Conservation (phyloP, 2,113 vertebrate genomes). For the Perognathus longimembris region DNA sequence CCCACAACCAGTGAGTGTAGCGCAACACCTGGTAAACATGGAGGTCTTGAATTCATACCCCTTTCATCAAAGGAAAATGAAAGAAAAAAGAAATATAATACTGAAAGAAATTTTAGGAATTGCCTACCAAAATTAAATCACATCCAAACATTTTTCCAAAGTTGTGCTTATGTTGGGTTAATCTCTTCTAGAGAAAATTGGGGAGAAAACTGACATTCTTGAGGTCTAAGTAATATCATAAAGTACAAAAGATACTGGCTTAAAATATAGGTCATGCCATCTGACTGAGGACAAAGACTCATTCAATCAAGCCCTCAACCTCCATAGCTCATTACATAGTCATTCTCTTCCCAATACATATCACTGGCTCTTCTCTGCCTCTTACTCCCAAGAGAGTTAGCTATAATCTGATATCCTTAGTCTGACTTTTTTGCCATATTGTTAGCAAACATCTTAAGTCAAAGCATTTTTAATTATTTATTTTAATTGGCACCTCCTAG, state of each 20-base stretch:
- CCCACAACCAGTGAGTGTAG: too few relatives aligned
- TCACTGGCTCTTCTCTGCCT: neutral
- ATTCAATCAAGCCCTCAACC: neutral
- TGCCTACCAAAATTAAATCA: conserved; percentile 4
- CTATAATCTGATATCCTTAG: neutral
- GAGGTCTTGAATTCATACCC: too few relatives aligned
- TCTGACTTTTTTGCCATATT: neutral
- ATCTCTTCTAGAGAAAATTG: conserved; percentile 18
- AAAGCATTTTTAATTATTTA: neutral
- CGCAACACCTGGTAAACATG: too few relatives aligned
- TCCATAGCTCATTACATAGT: neutral
- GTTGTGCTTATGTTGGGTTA: neutral
- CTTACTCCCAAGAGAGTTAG: neutral
- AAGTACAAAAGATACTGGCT: neutral
- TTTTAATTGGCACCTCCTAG: too few relatives aligned
- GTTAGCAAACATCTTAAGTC: neutral
- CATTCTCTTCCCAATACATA: neutral
- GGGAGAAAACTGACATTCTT: conserved; percentile 22
- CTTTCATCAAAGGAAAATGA: too few relatives aligned
- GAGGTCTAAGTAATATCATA: neutral
- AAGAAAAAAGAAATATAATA: conserved; percentile 21
- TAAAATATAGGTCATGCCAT: neutral
- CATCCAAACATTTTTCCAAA: conserved; percentile 26
- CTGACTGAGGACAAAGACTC: neutral
- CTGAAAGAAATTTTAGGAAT: neutral